phyloP scores from a whole-genome alignment of 2,797 vertebrate species.

The Dallia pectoralis region DNA sequence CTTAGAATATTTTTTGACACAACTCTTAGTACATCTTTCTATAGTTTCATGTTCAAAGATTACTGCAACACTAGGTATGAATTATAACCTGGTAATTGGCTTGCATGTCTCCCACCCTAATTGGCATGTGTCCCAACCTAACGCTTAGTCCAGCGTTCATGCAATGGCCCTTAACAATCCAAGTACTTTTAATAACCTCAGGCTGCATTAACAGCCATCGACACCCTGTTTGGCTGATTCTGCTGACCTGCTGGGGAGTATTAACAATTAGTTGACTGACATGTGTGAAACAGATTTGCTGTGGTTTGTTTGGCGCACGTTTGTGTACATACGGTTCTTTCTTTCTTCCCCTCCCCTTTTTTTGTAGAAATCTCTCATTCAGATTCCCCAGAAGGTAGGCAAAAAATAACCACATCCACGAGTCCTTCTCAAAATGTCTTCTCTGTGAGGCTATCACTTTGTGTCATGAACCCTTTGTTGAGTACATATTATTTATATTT shows the following conservation, averaged over 20 bases:
- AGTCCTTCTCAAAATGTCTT: slow-evolving; percentile 28
- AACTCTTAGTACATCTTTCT: not conserved
- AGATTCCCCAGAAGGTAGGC: slow-evolving; percentile 89
- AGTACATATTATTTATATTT: slow-evolving; percentile 5
- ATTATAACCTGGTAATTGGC: slow-evolving; percentile 8
- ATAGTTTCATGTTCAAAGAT: slow-evolving; percentile 25
- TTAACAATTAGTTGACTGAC: slow-evolving; percentile 11
- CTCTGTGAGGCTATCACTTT: slow-evolving; percentile 33
- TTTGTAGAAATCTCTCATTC: slow-evolving; percentile 89
- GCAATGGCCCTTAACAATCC: slow-evolving; percentile 28
- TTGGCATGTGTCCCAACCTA: no score
- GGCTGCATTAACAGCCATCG: slow-evolving; percentile 1
- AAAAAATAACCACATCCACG: slow-evolving; percentile 47
- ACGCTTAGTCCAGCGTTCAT: slow-evolving; percentile 7
- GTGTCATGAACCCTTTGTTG: slow-evolving; percentile 5
- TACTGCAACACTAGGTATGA: slow-evolving; percentile 13
- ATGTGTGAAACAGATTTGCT: slow-evolving; percentile 28
- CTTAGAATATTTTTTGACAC: slow-evolving; percentile 24
- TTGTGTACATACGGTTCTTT: slow-evolving; percentile 56
- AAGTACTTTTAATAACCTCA: not conserved
- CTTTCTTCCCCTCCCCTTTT: slow-evolving; percentile 60
- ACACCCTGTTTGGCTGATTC: not conserved
- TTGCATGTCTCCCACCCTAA: slow-evolving; percentile 16
- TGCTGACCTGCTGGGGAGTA: slow-evolving; percentile 5
- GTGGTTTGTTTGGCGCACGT: slow-evolving; percentile 47